Conservation (phyloP, 2,113 vertebrate species). For the Motacilla tschutschensis region DNA sequence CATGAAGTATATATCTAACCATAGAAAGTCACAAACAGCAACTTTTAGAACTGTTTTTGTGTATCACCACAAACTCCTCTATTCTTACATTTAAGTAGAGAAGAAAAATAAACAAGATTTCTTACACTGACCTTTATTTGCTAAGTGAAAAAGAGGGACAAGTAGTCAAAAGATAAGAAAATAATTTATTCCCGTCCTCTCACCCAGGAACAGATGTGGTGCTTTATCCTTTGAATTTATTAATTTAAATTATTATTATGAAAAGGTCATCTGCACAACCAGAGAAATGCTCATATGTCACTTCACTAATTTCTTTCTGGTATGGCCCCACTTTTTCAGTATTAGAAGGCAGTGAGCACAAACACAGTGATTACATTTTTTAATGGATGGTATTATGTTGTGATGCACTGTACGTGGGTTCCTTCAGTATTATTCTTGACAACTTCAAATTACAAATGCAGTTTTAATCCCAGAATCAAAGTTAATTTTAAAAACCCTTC, state of each 20-base stretch:
- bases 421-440: neutral
- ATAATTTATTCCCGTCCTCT: fast-evolving
- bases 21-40: neutral
- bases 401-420: too few relatives aligned
- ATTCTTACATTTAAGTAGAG: neutral
- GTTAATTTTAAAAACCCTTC: neutral
- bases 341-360: neutral
- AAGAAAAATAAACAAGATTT: neutral
- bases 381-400: neutral
- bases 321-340: neutral
- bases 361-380: neutral
- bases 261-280: neutral
- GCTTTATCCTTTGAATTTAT: neutral
- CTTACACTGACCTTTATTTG: neutral
- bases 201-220: fast-evolving
- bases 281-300: neutral
- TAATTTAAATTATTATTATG: neutral
- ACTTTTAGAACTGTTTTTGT: neutral
- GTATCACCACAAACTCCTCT: neutral
- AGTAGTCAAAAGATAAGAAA: neutral
- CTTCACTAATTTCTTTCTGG: neutral
- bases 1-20: neutral
- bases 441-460: neutral
- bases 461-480: neutral
- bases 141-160: neutral